These are phyloP conservation scores for Gallinago solitaria DNA, from an alignment of 2,797 vertebrate genomes.

Conservation along the genomic window DNA sequence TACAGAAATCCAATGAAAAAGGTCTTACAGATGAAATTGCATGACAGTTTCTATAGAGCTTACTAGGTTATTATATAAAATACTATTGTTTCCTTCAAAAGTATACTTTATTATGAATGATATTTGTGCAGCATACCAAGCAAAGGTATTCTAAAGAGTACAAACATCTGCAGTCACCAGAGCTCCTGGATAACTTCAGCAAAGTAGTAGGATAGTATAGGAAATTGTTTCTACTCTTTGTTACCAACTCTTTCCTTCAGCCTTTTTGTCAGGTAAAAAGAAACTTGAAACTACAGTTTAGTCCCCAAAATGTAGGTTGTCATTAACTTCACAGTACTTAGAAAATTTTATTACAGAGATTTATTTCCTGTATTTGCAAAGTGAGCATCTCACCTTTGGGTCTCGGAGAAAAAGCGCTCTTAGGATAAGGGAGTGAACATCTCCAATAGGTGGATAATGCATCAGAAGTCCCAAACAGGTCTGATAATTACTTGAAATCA, in stretches of 20 bases:
- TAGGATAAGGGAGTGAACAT: constrained; percentile 93
- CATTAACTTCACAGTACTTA: background rate
- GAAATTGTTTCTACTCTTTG: background rate
- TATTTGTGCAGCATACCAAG: background rate
- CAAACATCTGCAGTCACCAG: background rate
- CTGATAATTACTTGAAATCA: constrained; percentile 99
- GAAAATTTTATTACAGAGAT: background rate
- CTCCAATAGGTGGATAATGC: constrained; percentile 96
- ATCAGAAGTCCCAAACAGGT: constrained; percentile 97
- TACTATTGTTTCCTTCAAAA: background rate
- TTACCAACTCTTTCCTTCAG: background rate
- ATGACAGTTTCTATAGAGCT: background rate
- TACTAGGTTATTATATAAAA: background rate
- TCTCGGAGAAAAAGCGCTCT: constrained; percentile 98
- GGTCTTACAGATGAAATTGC: background rate
- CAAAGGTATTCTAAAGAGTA: background rate
- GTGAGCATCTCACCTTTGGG: constrained; percentile 87
- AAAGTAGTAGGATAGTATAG: background rate
- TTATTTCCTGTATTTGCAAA: background rate
- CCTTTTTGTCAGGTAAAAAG: background rate
- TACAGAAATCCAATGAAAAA: background rate
- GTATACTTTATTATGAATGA: background rate
- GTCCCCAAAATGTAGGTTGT: background rate
- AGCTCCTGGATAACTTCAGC: background rate
- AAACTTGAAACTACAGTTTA: background rate